Base-by-base conservation (phyloP, 2,888 invertebrate genomes). In the Lydus trimaculatus region DNA sequence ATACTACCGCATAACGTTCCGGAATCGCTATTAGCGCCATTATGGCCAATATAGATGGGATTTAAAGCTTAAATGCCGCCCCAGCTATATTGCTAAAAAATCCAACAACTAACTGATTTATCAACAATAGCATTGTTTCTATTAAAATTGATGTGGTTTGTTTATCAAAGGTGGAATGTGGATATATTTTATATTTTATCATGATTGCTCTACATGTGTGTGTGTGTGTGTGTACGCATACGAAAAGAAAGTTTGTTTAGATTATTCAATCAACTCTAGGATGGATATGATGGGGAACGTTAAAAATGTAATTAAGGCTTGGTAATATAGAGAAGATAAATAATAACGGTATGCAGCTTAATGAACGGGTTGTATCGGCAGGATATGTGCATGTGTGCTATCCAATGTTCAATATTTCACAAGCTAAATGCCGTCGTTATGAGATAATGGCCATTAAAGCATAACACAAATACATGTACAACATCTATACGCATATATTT, bases 1-100 rank as follows among this genome's bases (percentile, higher is more conserved):
- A 83, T 83, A 84, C 80, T 80, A 82, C 82, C 84, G 79, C 82
- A 83, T 83, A 83, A 83, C 83, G 83, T 82, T 80, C 76, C 79
- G 75, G 79, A 82, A 83, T 81, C 76, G 82, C 83, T 81, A 84
- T 84, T 84, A 83, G 82, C 80, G 76, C 83, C 81, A 82, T 84
- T 83, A 83, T 77, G 80, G 82, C 80, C 81, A 80, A 82, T 83
- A 82, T 78, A 74, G 76, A 66, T 67, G 66, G 77, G 78, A 78
- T 79, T 78, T 76, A 73, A 76, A 76, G 73, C 69, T 70, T 67
- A 70, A 71, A 67, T 15, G 5, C 15, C 20, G n/a, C 20, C 65
- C 65, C 2, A 36, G n/a, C 8, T 48, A 8, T 48, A 28, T 28
- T 4, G 28, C 28, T 28, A 13, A 43, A 17, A 43, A 43, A n/a